Base-by-base conservation (phyloP, 2,797 vertebrate species). In the Amblyopsis hoosieri region DNA sequence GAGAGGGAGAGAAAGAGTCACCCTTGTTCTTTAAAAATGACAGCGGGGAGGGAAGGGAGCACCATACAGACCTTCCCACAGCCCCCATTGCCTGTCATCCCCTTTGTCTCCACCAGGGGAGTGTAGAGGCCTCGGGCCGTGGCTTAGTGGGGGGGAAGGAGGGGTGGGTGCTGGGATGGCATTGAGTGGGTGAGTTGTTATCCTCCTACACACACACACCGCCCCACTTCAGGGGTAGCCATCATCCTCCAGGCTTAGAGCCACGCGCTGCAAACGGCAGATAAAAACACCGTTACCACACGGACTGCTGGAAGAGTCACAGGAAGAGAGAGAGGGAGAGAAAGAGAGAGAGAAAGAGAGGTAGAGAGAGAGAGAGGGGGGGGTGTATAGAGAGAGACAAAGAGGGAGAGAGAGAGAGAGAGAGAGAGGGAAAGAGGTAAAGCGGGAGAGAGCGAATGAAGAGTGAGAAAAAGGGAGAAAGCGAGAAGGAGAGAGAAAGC, bases 241-340 rank as follows among this genome's bases (percentile, higher is more conserved):
- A 12, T 99, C 97, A 60, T 99, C 97, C 89, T 98, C 97, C 85
- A 95, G 89, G 93, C 97, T 97, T 79, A 99, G 87, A 46, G 97
- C 96, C 87, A 99, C 96, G 66, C 97, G 96, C 97, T 99, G 95
- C 80, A 90, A 91, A 93, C 81, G 92, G 80, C 89, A 88, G 89
- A 90, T 89, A 91, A 89, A 93, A 85, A 85, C 57, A 88, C 79
- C 17, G 87, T 88, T 90, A 90, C 66, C 75, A 85, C 69, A 71
- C 64, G 2, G 60, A 71, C 66, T 62, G 70, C 50, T 51, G 45
- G 65, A 59, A 60, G 46, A 14, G 2, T 12, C 13, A 58, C 3
- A 51, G 3, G 13, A 33, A 58, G n/a, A 60, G 46, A 45, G 54
- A 57, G 33, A 48, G 60, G 45, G 51, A 62, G 33, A 45, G 4